Evolutionary conservation across 2,113 vertebrate genomes (phyloP), one percentile per base, ranked within the genome.

Genomic region (Salvelinus namaycush): DNA sequence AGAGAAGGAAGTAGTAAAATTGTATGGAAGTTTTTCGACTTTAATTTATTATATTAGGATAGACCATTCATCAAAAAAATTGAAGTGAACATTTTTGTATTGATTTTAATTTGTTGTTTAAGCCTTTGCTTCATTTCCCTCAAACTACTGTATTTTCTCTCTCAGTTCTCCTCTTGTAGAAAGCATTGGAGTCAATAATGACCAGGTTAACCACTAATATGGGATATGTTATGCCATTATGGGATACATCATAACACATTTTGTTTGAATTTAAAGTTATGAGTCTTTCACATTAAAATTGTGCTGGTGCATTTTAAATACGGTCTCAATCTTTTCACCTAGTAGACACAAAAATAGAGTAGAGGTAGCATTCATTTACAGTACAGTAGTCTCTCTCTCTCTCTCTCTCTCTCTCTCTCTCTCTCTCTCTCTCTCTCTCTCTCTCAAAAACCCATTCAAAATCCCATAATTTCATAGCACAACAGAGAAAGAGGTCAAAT

Each of bases 41-140:
- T 90, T 90, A 88, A 93, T 93, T 92, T 88, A 92, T 89, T 87
- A 87, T 82, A 72, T 68, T 70, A 75, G 76, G 68, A 85, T 81
- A 83, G 80, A 74, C 69, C 85, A 90, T 93, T 92, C 89, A 92
- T 92, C 91, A 92, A 74, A 84, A 34, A 1, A 81, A 44, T 79
- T 74, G 87, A 82, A 86, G 88, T 83, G 69, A 82, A 83, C 81
- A 86, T 86, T 82, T 84, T 86, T 79, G 74, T 80, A 91, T 92
- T 88, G 92, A 92, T 93, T 92, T 87, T 72, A 89, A 92, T 92
- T 84, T 86, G 72, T 80, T 87, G 71, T 85, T 91, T 80, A 80
- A 86, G 78, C 29, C 81, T 76, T 73, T 84, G 80, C 86, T 84
- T 89, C 79, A 86, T 88, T 89, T 87, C 72, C 80, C 72, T 39